Evolutionary conservation across 2,113 vertebrate genomes (phyloP).

Genomic region (Poeciliopsis occidentalis): DNA sequence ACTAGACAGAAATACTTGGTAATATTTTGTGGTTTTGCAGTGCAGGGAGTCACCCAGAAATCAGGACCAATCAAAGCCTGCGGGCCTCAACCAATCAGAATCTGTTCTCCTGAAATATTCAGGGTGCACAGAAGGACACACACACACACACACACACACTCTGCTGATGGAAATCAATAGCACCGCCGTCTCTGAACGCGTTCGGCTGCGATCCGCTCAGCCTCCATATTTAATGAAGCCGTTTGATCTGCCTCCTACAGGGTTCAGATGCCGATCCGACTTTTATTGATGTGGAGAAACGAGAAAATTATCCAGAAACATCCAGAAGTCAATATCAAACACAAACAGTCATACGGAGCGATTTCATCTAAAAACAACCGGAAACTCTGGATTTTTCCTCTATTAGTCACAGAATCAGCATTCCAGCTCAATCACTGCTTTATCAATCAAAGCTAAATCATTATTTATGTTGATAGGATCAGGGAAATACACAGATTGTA

Average conservation of each 20-base stretch:
- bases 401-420: too few species aligned
- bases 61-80: conserved; percentile 16
- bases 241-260: conserved; percentile 31
- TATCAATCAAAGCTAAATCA: too few species aligned
- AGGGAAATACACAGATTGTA: too few species aligned
- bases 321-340: too few species aligned
- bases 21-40: too few species aligned
- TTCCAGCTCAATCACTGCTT: too few species aligned
- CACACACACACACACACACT: not conserved
- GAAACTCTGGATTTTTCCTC: too few species aligned
- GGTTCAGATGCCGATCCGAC: not conserved
- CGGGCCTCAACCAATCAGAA: conserved; percentile 30
- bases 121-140: conserved; percentile 1
- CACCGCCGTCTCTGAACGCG: too few species aligned
- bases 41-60: not conserved
- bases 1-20: too few species aligned
- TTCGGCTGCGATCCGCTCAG: conserved; percentile 1
- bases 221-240: conserved; percentile 56
- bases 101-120: conserved; percentile 48
- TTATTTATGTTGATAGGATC: too few species aligned
- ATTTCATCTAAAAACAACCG: too few species aligned
- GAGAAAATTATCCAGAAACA: not conserved
- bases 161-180: conserved; percentile 43
- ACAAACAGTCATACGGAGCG: too few species aligned
- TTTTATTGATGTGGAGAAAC: not conserved